These are phyloP conservation scores for Lymantria dispar DNA, from an alignment of 2,888 invertebrate species.

Conservation along the genomic window DNA sequence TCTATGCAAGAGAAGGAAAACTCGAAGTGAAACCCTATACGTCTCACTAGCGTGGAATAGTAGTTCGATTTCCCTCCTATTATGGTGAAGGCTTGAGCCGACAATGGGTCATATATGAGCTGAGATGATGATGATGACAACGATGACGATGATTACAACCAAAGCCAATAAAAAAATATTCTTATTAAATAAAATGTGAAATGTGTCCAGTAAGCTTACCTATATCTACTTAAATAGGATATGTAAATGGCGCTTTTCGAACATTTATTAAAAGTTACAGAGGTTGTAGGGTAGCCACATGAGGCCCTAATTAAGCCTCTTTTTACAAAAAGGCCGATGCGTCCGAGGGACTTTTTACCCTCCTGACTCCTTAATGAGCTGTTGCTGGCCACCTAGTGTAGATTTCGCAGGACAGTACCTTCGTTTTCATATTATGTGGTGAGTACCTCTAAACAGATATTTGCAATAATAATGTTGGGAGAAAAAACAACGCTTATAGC, in stretches of 20 bases:
- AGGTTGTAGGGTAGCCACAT: constrained; percentile 79
- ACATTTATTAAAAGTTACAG: constrained; percentile 83
- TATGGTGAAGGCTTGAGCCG: too few species aligned
- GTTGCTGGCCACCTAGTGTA: constrained; percentile 69
- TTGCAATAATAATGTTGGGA: constrained; percentile 45
- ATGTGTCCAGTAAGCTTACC: constrained; percentile 20
- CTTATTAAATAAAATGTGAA: constrained; percentile 5
- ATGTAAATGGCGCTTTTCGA: constrained; percentile 66
- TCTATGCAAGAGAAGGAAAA: too few species aligned
- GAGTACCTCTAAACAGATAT: constrained; percentile 39
- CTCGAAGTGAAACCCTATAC: too few species aligned
- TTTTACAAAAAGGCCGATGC: constrained; percentile 75
- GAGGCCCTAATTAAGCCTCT: constrained; percentile 80
- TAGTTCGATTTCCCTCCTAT: too few species aligned
- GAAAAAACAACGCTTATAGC: constrained; percentile 12
- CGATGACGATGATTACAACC: too few species aligned
- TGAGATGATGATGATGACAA: too few species aligned
- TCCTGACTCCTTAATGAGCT: constrained; percentile 80
- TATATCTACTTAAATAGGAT: constrained; percentile 30
- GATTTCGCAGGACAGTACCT: constrained; percentile 59
- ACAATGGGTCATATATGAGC: too few species aligned
- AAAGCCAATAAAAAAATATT: too few species aligned
- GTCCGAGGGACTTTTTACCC: constrained; percentile 71
- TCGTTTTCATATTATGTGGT: constrained; percentile 65
- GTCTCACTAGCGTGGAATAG: too few species aligned